These are phyloP conservation scores for Andrena bucephala DNA, from an alignment of 2,888 invertebrate genomes.

Conservation along the genomic window DNA sequence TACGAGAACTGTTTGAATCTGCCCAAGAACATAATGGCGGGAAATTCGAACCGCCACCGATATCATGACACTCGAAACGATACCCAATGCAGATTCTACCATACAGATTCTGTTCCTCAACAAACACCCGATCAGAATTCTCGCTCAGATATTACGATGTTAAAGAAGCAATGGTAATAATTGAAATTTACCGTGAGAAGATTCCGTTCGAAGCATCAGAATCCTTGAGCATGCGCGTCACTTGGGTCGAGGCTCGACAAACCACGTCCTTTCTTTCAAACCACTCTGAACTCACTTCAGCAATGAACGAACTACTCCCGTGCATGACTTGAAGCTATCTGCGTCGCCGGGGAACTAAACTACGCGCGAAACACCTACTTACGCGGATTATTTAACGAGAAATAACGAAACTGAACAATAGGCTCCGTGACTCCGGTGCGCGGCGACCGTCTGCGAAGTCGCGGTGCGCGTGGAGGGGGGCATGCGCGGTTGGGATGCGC, in stretches of 20 bases:
- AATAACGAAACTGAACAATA: constrained; percentile 43
- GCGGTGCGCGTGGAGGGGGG: no score
- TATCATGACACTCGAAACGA: not conserved
- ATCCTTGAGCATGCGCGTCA: not conserved
- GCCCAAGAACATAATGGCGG: no score
- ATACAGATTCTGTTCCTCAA: not conserved
- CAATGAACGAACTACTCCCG: constrained; percentile 38
- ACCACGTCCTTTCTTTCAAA: constrained; percentile 15
- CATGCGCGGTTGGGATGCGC: not conserved
- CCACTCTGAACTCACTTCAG: constrained; percentile 33
- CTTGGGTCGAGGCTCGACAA: constrained; percentile 8
- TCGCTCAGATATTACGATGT: not conserved
- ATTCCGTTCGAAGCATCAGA: not conserved
- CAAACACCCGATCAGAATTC: not conserved
- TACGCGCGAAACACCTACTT: constrained; percentile 29
- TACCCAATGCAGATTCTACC: no score
- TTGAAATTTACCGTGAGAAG: constrained; percentile 7
- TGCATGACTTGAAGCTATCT: constrained; percentile 8
- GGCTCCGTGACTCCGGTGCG: not conserved
- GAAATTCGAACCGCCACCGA: not conserved
- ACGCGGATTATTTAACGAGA: constrained; percentile 36
- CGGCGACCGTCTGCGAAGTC: not conserved
- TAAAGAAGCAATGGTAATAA: not conserved
- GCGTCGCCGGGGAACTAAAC: constrained; percentile 16
- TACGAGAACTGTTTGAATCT: no score